Base-by-base conservation (phyloP, 2,113 vertebrate genomes). In the Paradoxurus hermaphroditus region DNA sequence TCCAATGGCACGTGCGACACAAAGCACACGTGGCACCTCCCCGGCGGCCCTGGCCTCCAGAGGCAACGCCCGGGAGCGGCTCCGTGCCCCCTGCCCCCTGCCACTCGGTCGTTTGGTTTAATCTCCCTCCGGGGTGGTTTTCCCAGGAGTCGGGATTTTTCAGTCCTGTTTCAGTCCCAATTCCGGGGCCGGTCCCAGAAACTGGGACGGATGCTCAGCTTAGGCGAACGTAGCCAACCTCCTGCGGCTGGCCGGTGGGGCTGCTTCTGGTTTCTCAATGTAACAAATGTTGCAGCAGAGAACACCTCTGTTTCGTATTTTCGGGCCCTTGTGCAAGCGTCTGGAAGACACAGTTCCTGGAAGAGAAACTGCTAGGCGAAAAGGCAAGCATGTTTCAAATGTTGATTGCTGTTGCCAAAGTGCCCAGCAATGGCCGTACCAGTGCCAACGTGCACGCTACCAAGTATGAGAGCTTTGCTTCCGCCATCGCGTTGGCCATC, bases 11-110 rank as follows among this genome's bases (percentile, higher is more conserved):
- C 86, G 51, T 53, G 41, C 15, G 39, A 44, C 23, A 7, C 2
- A 65, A 62, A 91, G 79, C 1, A 3, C 59, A 19, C 10, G 34
- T 0, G 7, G 34, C 34, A 0, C 14, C 27, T 11, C 67, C 59
- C 14, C 23, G 1, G 7, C 27, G 1, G 16, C 49, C 51, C 62
- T 2, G 73, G 1, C 15, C 49, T n/a, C 46, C 46, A 25, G 67
- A 19, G 27, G 62, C 27, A 2, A 21, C 36, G 0, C 13, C 15
- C 39, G 11, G 0, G 3, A 15, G 6, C 0, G 0, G 15, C 27
- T 4, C 15, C 36, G 0, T 7, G 56, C 25, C 68, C 3, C 27
- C 41, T 7, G 56, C 25, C 68, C 3, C 27, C 41, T 0, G 34
- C 65, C 23, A 19, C 34, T 9, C 1, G 23, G 6, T 0, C 5